Conservation (phyloP, 1,140 invertebrate species). For the Caerostris extrusa region DNA sequence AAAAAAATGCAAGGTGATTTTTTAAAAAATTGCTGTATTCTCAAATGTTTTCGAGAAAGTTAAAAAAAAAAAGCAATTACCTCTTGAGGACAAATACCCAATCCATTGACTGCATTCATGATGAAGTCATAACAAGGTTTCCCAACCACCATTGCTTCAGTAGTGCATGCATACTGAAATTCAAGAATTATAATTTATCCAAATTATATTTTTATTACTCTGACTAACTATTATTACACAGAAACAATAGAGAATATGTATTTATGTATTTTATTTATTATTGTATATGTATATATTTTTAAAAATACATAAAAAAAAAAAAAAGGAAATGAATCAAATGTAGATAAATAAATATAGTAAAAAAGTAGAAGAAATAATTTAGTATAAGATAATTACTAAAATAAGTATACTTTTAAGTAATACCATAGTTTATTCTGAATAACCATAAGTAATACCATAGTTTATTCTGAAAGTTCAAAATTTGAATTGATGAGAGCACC, state of each 20-base stretch:
- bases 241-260: neutral
- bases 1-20: too few relatives aligned
- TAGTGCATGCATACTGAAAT: slow-evolving; percentile 82
- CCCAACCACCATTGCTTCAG: slow-evolving; percentile 84
- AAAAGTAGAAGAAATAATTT: neutral
- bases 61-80: slow-evolving; percentile 69
- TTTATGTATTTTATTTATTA: neutral
- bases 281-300: too few relatives aligned
- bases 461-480: neutral
- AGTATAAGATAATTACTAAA: neutral
- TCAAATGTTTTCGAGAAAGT: too few relatives aligned
- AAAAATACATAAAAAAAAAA: neutral
- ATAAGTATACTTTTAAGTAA: neutral
- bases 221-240: neutral
- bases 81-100: slow-evolving; percentile 81
- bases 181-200: too few relatives aligned
- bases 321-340: neutral
- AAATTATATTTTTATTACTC: neutral
- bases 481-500: neutral
- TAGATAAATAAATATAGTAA: neutral
- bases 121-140: slow-evolving; percentile 85
- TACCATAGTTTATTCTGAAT: neutral
- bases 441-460: neutral
- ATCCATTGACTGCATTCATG: slow-evolving; percentile 82
- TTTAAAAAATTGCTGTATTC: too few relatives aligned